A percentile compares a stretch with the other conserved stretches of the same genome.
Evolutionary conservation across 2,888 invertebrate genomes (phyloP).

Genomic region (Leptinotarsa peninsularis): DNA sequence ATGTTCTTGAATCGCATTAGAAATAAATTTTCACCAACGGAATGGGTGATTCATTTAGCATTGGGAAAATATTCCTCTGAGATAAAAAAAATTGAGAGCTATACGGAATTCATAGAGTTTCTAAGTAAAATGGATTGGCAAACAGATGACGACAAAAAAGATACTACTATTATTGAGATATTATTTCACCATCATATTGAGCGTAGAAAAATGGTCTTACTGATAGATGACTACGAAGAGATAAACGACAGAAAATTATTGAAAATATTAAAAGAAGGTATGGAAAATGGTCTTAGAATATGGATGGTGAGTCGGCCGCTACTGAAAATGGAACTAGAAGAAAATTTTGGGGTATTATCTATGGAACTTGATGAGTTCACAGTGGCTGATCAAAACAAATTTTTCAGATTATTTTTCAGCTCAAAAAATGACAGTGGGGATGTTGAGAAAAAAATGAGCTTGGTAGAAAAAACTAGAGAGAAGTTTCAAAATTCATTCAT

Average conservation of each 20-base stretch:
- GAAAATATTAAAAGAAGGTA: conserved; percentile 24
- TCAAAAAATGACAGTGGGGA: neutral
- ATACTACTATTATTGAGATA: conserved; percentile 9
- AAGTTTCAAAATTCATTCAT: conserved; percentile 29
- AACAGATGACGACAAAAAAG: neutral
- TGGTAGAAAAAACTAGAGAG: conserved; percentile 16
- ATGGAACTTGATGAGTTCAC: conserved; percentile 31
- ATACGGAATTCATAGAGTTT: conserved; percentile 23
- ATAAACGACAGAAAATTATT: conserved; percentile 21
- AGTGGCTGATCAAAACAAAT: conserved; percentile 23
- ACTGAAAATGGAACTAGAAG: conserved; percentile 25
- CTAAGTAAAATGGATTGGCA: conserved; percentile 8
- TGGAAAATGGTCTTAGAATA: conserved; percentile 25
- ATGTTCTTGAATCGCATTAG: conserved; percentile 26
- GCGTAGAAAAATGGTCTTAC: conserved; percentile 18
- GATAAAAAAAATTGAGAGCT: conserved; percentile 16
- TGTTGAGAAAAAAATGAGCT: neutral
- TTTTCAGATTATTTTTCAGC: conserved; percentile 24
- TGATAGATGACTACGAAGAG: conserved; percentile 36
- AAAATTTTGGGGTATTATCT: conserved; percentile 24
- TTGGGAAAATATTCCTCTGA: conserved; percentile 10
- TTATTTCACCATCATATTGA: conserved; percentile 13
- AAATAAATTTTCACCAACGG: conserved; percentile 9
- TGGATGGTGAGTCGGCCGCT: conserved; percentile 33
- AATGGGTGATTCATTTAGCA: conserved; percentile 30